phyloP scores from a whole-genome alignment of 92 coral and sea anemone species.

The Actinostola sp. region DNA sequence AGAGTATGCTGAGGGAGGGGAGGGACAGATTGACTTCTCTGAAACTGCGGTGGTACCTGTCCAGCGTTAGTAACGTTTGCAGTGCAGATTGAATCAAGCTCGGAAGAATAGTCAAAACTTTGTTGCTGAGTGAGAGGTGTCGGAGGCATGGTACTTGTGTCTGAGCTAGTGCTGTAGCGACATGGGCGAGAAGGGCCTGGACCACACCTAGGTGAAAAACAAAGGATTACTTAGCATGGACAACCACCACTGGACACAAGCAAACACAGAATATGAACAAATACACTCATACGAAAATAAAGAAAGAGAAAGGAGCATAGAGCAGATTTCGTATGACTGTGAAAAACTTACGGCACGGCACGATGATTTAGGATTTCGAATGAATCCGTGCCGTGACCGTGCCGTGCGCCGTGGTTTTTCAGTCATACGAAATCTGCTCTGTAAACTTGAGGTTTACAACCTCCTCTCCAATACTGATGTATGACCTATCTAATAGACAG shows the following conservation, averaged over 20 bases:
- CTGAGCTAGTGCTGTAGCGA: slow-evolving; percentile 73
- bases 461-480: too few species aligned
- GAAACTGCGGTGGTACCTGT: slow-evolving; percentile 73
- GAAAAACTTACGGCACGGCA: too few species aligned
- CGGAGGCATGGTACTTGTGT: slow-evolving; percentile 62
- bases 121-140: slow-evolving; percentile 61
- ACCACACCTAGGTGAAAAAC: slow-evolving; percentile 34
- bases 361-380: too few species aligned
- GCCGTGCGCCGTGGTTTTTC: too few species aligned
- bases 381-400: too few species aligned
- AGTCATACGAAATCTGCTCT: too few species aligned
- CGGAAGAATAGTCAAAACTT: slow-evolving; percentile 78
- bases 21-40: slow-evolving; percentile 98
- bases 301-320: too few species aligned
- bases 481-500: neutral
- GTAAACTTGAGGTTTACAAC: too few species aligned
- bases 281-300: too few species aligned
- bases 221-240: neutral
- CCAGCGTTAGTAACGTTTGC: slow-evolving; percentile 60
- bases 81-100: slow-evolving; percentile 84
- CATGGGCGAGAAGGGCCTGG: slow-evolving; percentile 66
- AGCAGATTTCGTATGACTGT: too few species aligned
- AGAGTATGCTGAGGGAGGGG: slow-evolving; percentile 89
- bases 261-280: too few species aligned
- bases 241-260: too few species aligned